These are phyloP conservation scores for Characodon lateralis DNA, from an alignment of 2,797 vertebrate species.

Conservation along the genomic window DNA sequence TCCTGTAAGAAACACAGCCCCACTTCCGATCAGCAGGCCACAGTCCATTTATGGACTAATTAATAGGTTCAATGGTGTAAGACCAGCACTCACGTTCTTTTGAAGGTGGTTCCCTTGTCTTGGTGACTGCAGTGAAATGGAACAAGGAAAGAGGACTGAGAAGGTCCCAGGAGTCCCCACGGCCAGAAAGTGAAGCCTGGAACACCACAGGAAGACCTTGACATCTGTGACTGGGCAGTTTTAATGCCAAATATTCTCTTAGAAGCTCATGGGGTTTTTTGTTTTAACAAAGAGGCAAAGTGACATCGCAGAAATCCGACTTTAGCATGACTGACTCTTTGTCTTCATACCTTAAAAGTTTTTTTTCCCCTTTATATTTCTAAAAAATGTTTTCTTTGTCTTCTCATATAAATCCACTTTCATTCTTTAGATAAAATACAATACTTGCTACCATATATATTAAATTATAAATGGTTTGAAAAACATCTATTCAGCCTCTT, in stretches of 20 bases:
- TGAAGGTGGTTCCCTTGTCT: constrained; percentile 79
- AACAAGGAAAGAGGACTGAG: constrained; percentile 90
- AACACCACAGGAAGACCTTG: not conserved
- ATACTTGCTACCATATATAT: too few relatives aligned
- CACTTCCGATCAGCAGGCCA: not conserved
- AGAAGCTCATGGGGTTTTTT: not conserved
- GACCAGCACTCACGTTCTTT: constrained; percentile 79
- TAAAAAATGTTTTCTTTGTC: not conserved
- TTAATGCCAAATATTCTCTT: not conserved
- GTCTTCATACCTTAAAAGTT: too few relatives aligned
- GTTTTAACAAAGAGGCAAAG: too few relatives aligned
- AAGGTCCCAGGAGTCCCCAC: constrained; percentile 81
- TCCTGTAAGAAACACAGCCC: constrained; percentile 68
- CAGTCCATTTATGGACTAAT: constrained; percentile 5
- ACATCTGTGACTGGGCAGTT: not conserved
- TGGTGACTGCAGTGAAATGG: constrained; percentile 87
- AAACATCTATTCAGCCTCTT: too few relatives aligned
- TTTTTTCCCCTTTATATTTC: not conserved
- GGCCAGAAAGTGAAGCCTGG: constrained; percentile 68
- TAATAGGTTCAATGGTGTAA: constrained; percentile 9
- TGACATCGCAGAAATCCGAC: too few relatives aligned
- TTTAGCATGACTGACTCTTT: too few relatives aligned
- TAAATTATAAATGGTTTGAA: too few relatives aligned
- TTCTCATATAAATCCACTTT: not conserved
- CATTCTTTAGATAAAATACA: not conserved